phyloP scores from a whole-genome alignment of 2,888 invertebrate species.

The Leucania comma region DNA sequence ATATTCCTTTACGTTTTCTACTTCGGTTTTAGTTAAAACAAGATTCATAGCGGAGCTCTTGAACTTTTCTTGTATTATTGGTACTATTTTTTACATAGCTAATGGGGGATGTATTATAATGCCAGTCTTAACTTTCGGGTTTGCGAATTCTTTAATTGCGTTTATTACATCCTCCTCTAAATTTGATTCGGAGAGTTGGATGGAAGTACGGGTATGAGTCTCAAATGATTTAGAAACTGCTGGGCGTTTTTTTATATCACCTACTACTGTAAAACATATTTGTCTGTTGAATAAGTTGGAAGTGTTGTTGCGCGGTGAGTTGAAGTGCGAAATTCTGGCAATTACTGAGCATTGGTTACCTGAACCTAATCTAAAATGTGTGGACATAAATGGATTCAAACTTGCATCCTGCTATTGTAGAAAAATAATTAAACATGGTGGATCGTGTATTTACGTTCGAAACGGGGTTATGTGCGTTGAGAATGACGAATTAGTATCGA shows the following conservation, averaged over 20 bases:
- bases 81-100: conserved; percentile 35
- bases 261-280: conserved; percentile 1
- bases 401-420: too few relatives aligned
- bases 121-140: not conserved
- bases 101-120: conserved; percentile 3
- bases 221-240: conserved; percentile 6
- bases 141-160: not conserved
- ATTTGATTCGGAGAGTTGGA: conserved; percentile 16
- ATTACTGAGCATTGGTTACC: too few relatives aligned
- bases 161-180: not conserved
- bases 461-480: too few relatives aligned
- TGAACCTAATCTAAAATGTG: too few relatives aligned
- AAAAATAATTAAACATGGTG: too few relatives aligned
- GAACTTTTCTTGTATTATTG: conserved; percentile 43
- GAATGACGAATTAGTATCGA: too few relatives aligned
- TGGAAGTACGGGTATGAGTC: not conserved
- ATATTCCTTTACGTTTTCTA: conserved; percentile 13
- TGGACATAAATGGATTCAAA: too few relatives aligned
- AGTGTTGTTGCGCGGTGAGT: too few relatives aligned
- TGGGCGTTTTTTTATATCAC: conserved; percentile 11
- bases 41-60: conserved; percentile 43
- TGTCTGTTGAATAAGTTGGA: too few relatives aligned
- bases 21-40: not conserved
- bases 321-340: too few relatives aligned
- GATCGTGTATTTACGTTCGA: too few relatives aligned